A percentile compares a stretch with the other conserved stretches of the same genome.
Evolutionary conservation across 2,888 invertebrate species (phyloP).

Genomic region (Volucella bombylans): DNA sequence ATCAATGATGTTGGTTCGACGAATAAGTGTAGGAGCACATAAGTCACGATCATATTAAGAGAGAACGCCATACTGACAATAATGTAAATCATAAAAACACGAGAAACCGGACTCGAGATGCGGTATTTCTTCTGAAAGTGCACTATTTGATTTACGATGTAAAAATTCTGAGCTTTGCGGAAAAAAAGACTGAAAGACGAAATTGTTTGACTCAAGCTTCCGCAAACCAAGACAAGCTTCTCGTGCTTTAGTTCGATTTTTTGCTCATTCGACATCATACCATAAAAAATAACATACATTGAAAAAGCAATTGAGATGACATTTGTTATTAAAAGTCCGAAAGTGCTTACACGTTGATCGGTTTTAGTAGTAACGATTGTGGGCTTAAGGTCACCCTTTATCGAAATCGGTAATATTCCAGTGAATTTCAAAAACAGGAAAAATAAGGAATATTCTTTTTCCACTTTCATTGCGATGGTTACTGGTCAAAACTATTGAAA

Average conservation of each 20-base stretch:
- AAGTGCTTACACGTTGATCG: background rate
- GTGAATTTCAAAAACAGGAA: constrained; percentile 40
- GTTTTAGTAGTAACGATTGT: background rate
- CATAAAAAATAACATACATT: background rate
- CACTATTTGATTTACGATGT: background rate
- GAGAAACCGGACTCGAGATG: background rate
- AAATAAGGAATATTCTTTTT: constrained; percentile 23
- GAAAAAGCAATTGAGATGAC: background rate
- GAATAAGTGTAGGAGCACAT: background rate
- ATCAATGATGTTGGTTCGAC: background rate
- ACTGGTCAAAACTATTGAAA: too few relatives aligned
- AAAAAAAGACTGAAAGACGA: background rate
- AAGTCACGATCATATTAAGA: background rate
- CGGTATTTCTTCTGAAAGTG: background rate
- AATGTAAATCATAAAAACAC: background rate
- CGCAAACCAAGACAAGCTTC: background rate
- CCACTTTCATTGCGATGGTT: constrained; percentile 19
- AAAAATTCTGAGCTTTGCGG: background rate
- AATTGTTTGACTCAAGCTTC: background rate
- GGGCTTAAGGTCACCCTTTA: constrained; percentile 33
- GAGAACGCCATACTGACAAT: background rate
- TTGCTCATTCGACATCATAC: background rate
- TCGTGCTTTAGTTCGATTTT: background rate
- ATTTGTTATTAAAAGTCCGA: background rate
- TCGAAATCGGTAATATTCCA: constrained; percentile 62